Evolutionary conservation across 2,888 invertebrate genomes (phyloP).

Genomic region (Metellina segmentata): DNA sequence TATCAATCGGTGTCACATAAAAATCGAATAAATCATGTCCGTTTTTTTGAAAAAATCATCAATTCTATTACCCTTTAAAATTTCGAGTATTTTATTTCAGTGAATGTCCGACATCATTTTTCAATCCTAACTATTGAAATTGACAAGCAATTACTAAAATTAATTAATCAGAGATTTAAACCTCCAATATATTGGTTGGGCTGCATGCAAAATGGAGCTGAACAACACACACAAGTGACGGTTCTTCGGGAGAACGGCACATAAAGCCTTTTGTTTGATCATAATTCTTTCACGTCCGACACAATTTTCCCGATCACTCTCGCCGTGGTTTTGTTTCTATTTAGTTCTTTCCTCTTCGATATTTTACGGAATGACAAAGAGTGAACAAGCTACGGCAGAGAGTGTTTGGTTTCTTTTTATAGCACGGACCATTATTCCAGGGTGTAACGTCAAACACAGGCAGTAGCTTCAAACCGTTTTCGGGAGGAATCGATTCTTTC

Average conservation of each 20-base stretch:
- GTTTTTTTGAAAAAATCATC: no score
- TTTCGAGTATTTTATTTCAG: no score
- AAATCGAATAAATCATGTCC: no score
- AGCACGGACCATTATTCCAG: neutral
- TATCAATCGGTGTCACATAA: no score
- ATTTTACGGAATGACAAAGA: neutral
- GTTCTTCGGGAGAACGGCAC: neutral
- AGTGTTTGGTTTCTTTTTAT: neutral
- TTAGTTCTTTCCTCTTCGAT: neutral
- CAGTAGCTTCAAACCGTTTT: neutral
- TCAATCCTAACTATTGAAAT: neutral
- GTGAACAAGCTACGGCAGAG: neutral
- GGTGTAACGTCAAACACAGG: neutral
- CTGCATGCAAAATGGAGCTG: neutral
- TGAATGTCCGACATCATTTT: neutral
- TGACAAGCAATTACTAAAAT: conserved; percentile 1
- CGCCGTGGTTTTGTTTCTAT: neutral
- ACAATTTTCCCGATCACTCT: conserved; percentile 2
- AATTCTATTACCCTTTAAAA: no score
- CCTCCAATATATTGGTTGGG: neutral
- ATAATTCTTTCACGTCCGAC: neutral
- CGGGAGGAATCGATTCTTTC: neutral
- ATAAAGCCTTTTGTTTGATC: conserved; percentile 23
- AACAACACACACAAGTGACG: neutral
- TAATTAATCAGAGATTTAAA: neutral